Base-by-base conservation (phyloP, 1,140 invertebrate genomes). In the Aphaenogaster rudis region DNA sequence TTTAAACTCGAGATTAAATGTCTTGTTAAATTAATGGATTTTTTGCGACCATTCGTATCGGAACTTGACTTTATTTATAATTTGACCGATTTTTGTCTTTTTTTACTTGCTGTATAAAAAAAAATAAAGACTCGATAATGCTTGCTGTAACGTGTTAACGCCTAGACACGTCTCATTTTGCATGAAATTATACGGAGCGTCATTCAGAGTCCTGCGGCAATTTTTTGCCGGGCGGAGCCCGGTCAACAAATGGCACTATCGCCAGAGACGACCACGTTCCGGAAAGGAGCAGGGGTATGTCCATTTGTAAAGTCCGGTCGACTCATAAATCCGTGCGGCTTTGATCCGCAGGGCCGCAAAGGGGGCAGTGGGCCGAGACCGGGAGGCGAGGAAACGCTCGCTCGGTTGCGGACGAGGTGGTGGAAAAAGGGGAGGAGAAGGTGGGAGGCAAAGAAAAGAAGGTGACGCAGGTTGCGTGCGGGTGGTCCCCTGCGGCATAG, bases 401-500 rank as follows among this genome's bases (percentile, higher is more conserved):
- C 48, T 21, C 52, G 48, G 59, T 13, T 7, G 66, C 7, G 45
- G 36, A 45, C 50, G 42, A 39, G 9, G 3, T 17, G 52, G 57
- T 59, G 54, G 59, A 86, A 42, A 72, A 90, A n/a, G 82, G 67
- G 45, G 64, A 88, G 86, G 87, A 80, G 88, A 88, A 72, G 85
- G 78, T 61, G 86, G 66, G 86, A 88, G 89, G 88, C 87, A 92
- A 90, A 90, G 87, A 88, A 90, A 89, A 82, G 84, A 91, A 85
- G 80, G 69, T 63, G 92, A 93, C 91, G 91, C 88, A 90, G 90
- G 89, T 92, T 93, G 91, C 93, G 90, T 90, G 93, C 93, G 94
- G 94, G 94, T 94, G 94, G 94, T 94, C 94, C 91, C 92, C 93
- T 89, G 90, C 89, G 92, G 92, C 93, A 93, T 91, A 92, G 92